These are phyloP conservation scores for Danio albolineatus DNA, from an alignment of 2,797 vertebrate genomes.

Conservation along the genomic window DNA sequence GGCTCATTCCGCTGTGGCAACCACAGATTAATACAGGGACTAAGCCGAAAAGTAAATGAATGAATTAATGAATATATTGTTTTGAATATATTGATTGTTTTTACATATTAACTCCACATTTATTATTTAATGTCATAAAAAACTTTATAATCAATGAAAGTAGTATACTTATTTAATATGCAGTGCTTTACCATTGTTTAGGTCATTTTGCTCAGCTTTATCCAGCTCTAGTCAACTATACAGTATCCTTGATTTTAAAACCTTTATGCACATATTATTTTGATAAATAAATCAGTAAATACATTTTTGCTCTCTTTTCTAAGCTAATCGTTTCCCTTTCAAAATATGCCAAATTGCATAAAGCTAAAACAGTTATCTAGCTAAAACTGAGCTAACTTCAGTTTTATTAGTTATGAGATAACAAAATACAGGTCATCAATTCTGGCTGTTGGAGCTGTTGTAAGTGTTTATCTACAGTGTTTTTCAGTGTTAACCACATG, in stretches of 20 bases:
- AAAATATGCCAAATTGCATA: not conserved
- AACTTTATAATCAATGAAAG: not conserved
- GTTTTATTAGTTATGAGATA: not conserved
- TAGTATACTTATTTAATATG: not conserved
- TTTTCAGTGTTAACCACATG: not conserved
- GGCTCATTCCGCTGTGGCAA: too few species aligned
- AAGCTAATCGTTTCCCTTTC: not conserved
- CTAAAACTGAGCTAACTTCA: too few species aligned
- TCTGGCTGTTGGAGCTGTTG: not conserved
- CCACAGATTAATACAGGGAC: too few species aligned
- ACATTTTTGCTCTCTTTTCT: not conserved
- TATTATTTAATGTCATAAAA: too few species aligned
- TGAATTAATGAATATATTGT: too few species aligned
- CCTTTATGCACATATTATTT: too few species aligned
- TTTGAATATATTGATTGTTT: too few species aligned
- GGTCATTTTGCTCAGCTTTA: not conserved
- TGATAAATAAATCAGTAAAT: too few species aligned
- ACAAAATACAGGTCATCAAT: not conserved
- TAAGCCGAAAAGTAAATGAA: too few species aligned
- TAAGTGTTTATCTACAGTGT: not conserved
- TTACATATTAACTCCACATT: too few species aligned
- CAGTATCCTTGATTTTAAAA: not conserved
- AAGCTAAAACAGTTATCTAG: too few species aligned
- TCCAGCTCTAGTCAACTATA: conserved; percentile 2
- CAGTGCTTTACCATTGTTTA: not conserved